Evolutionary conservation across 2,113 vertebrate species (phyloP), one percentile per base, ranked within the genome.

Genomic region (Deroptyus accipitrinus): DNA sequence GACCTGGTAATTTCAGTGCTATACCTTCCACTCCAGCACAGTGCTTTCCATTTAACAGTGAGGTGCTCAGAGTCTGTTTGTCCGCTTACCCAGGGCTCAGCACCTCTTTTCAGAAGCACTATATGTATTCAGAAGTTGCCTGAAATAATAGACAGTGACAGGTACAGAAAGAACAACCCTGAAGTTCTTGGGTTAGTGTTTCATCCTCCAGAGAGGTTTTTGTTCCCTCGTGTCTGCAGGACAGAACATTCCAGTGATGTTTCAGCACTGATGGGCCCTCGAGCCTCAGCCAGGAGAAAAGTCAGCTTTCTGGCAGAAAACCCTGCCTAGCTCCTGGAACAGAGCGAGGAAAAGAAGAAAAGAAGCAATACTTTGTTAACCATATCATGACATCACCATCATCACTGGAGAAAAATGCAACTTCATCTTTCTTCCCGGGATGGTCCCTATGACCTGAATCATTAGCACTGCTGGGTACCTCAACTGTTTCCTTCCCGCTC

Each of bases 321-420:
- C 72, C 59, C 94, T 87, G 77, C 74, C 76, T 74, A 95, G 94
- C 96, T 96, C 75, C 92, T 96, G 96, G 95, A 96, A 94, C 28
- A 0, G 7, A 94, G 89, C 0, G 4, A 42, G 89, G 91, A 73
- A 87, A 85, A 95, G 72, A 75, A 94, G 92, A 86, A 88, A 94
- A 95, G 92, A 96, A 95, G 52, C 95, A 96, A 94, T 94, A 85
- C 86, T 96, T 96, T 95, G 96, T 97, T 97, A 96, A 96, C 86
- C 84, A n/a, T 88, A 69, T 48, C 94, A 92, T 97, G 94, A 96
- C 88, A 96, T 96, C 96, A 96, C 83, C 77, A 77, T 23, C 94
- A 94, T 96, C 96, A 96, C 94, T 91, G 74, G 37, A 96, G 84
- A 96, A 97, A 96, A 96, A 97, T 96, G 95, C 88, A 89, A 94